Base-by-base conservation (phyloP, 2,797 vertebrate species). In the Urophycis tenuis region DNA sequence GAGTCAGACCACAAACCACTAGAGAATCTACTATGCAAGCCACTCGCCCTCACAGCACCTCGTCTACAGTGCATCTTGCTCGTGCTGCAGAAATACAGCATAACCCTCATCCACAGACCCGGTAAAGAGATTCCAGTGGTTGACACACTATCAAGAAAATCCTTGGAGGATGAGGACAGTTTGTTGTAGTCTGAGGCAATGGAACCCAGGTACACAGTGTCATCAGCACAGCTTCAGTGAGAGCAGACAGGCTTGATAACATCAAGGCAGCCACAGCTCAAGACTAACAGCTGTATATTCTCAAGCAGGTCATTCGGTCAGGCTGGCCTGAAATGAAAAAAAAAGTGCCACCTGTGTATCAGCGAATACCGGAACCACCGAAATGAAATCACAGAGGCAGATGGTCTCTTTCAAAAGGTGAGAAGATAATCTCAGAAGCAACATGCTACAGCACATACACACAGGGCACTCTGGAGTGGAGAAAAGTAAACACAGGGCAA, bases 341-440 rank as follows among this genome's bases (percentile, higher is more conserved):
- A 74, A 19, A 67, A 75, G 31, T 77, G 74, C 19, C 72, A 39
- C 10, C 36, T 35, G 17, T 2, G 1, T 11, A 25, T 76, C 25
- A 8, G 11, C 11, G 39, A 80, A 6, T 81, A 72, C 31, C 81
- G 76, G 72, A 83, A 83, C 22, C 73, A 79, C 67, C 3, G 74
- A 1, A 71, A 77, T 39, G 75, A 81, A n/a, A 78, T 83, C 29
- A 74, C 30, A 49, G 39, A 81, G 32, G 53, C 30, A 0, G 29
- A 79, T 9, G 70, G 73, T 0, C 39, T 81, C 49, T 53, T 83
- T 7, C 71, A 2, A 36, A 81, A 64, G 78, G 74, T 36, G 80
- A 83, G 12, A 81, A 81, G 30, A 81, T 80, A 11, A 76, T 81
- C 77, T 77, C 39, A 74, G 75, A 73, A 6, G 49, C 25, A 31